phyloP scores from a whole-genome alignment of 1,140 invertebrate species.

The Euura lappo region DNA sequence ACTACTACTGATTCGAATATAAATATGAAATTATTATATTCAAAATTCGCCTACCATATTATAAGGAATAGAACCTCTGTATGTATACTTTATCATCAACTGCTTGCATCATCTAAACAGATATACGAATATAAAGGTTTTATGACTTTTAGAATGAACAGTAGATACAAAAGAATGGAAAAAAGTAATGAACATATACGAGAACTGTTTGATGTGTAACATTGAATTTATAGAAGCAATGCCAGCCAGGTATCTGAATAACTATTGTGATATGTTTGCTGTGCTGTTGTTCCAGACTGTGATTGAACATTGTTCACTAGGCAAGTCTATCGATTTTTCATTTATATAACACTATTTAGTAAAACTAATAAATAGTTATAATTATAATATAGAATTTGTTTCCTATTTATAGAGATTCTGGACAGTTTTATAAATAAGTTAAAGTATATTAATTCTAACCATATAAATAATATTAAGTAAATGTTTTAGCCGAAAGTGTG shows the following conservation, averaged over 20 bases:
- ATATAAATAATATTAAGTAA: too few relatives aligned
- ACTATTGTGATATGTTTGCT: constrained; percentile 3
- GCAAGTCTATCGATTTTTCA: neutral
- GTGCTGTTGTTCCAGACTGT: neutral
- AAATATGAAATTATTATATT: too few relatives aligned
- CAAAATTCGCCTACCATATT: too few relatives aligned
- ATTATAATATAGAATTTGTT: neutral
- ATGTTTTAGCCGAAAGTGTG: neutral
- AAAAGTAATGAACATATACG: too few relatives aligned
- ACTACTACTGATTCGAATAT: too few relatives aligned
- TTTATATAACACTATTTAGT: neutral
- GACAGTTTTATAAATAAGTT: neutral
- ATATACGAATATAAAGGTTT: neutral
- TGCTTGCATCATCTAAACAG: neutral
- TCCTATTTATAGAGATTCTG: neutral
- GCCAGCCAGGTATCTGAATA: neutral
- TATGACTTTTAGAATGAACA: too few relatives aligned
- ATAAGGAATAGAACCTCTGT: too few relatives aligned
- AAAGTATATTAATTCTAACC: too few relatives aligned
- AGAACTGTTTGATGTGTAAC: too few relatives aligned
- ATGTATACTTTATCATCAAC: neutral
- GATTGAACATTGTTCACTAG: neutral
- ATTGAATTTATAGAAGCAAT: too few relatives aligned
- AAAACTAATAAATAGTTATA: neutral
- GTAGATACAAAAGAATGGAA: too few relatives aligned